Evolutionary conservation across 2,113 vertebrate species (phyloP), one percentile per base, ranked within the genome.

Genomic region (Coracopsis vasa): DNA sequence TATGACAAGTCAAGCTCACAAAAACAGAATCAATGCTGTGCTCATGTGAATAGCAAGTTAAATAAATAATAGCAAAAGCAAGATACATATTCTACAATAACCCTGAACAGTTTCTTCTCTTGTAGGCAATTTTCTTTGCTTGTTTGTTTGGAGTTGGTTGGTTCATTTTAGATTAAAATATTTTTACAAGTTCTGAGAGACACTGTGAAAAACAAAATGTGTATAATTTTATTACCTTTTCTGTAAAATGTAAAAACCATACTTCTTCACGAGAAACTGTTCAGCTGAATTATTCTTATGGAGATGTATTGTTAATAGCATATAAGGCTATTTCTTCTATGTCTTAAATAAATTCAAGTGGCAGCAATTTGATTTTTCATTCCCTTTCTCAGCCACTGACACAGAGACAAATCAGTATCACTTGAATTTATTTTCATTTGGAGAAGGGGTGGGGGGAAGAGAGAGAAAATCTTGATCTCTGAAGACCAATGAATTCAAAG

Each of bases 271-370:
- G 16, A 56, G 45, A 91, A 90, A 53, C 37, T 37, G 19, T 69
- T 89, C 33, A 39, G 20, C 21, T 65, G 20, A 82, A 86, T 72
- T 90, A 81, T 69, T 90, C 31, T 85, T 77, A 53, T 6, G 14
- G 23, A 85, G 23, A 87, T 56, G 44, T 47, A 72, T 29, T 51
- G 35, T 44, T 75, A 92, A 67, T 33, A 64, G 5, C 20, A 61
- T 3, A 0, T 41, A 60, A 69, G 48, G 25, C 51, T 85, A 69
- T 69, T 89, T 79, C 13, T 87, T 69, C 41, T 69, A 13, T 61
- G 27, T 56, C 53, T 88, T 80, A 92, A 95, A 89, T 74, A 85
- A 83, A 95, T 53, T 90, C 21, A 84, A 35, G 37, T 65, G 61
- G 70, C 51, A 91, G 37, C 23, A 95, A 80, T 31, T 41, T 79